Evolutionary conservation across 2,113 vertebrate genomes (phyloP).

Genomic region (Thunnus thynnus): DNA sequence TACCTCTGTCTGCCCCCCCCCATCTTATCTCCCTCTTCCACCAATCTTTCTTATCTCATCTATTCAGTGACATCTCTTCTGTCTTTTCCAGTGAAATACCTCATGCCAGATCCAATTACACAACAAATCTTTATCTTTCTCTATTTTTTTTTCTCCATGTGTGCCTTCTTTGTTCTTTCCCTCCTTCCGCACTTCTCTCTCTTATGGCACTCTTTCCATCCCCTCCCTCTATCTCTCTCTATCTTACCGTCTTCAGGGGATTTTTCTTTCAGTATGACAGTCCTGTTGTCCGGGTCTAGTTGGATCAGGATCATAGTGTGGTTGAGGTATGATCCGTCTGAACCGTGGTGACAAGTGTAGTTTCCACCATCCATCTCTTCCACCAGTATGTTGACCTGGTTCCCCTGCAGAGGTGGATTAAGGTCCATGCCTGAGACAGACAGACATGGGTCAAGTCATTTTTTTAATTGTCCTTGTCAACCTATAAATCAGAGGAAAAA

Average conservation of each 20-base stretch:
- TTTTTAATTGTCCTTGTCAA: too few species aligned
- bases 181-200: too few species aligned
- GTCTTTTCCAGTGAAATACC: conserved; percentile 2
- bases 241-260: conserved; percentile 37
- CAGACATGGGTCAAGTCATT: background rate
- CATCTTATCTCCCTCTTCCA: conserved; percentile 8
- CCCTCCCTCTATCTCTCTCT: background rate
- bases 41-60: conserved; percentile 31
- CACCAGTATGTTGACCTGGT: conserved; percentile 67
- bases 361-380: conserved; percentile 79
- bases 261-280: conserved; percentile 68
- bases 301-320: conserved; percentile 81
- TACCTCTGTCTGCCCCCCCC: background rate
- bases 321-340: conserved; percentile 74
- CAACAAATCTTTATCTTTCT: conserved; percentile 15
- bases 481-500: too few species aligned
- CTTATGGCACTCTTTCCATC: too few species aligned
- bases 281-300: conserved; percentile 47
- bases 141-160: background rate
- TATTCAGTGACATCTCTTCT: conserved; percentile 3
- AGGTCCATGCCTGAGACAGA: conserved; percentile 52
- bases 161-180: background rate
- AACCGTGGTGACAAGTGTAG: conserved; percentile 79
- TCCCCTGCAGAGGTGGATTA: conserved; percentile 54
- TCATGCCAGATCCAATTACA: background rate